Evolutionary conservation across 2,113 vertebrate species (phyloP).

Genomic region (Galemys pyrenaicus): DNA sequence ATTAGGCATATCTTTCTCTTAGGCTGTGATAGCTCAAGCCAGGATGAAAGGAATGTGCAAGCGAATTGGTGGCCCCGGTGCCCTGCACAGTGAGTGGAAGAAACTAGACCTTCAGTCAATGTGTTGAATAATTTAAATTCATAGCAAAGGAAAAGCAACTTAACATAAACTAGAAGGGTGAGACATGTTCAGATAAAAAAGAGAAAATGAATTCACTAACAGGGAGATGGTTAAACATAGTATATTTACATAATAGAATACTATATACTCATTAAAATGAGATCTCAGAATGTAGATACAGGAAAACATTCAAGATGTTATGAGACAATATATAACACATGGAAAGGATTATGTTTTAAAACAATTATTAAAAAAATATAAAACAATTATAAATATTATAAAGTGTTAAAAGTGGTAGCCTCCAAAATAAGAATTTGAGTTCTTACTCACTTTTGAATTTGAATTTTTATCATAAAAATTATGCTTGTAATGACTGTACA

Average conservation of each 20-base stretch:
- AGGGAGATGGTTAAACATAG: background rate
- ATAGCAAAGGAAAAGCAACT: conserved; percentile 19
- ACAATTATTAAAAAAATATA: too few species aligned
- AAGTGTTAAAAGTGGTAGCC: background rate
- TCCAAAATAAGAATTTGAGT: conserved; percentile 29
- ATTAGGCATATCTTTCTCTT: background rate
- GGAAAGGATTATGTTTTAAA: too few species aligned
- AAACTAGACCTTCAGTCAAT: background rate
- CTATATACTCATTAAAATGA: background rate
- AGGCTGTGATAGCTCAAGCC: background rate
- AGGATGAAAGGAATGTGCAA: background rate
- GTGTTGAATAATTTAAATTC: conserved; percentile 46
- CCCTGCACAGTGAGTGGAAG: background rate
- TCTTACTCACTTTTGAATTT: background rate
- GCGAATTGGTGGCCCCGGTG: background rate
- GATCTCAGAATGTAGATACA: background rate
- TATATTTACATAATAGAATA: conserved; percentile 9
- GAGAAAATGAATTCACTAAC: conserved; percentile 17
- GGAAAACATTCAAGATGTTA: background rate
- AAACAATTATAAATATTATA: background rate
- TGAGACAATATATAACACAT: background rate
- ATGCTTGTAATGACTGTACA: too few species aligned
- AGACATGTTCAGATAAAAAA: conserved; percentile 35
- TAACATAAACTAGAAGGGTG: background rate
- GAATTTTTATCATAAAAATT: background rate